These are phyloP conservation scores for Agriotes lineatus DNA, from an alignment of 2,888 invertebrate species.

Conservation along the genomic window DNA sequence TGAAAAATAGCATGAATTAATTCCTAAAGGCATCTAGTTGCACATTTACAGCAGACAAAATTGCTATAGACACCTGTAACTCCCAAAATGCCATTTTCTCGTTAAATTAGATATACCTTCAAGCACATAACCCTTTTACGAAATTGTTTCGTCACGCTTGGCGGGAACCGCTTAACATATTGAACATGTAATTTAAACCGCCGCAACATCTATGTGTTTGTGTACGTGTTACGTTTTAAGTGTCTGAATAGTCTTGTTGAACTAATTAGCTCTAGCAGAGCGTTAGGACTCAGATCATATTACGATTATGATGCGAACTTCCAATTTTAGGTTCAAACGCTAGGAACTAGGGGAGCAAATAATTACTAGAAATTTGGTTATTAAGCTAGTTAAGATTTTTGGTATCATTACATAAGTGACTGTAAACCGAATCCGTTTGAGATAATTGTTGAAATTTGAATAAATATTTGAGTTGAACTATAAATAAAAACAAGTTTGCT, in stretches of 20 bases:
- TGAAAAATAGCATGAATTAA: too few species aligned
- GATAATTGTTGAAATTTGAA: too few species aligned
- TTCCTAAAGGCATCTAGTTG: too few species aligned
- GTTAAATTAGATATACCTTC: slow-evolving; percentile 32
- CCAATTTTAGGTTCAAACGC: too few species aligned
- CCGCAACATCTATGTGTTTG: neutral
- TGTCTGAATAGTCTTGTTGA: slow-evolving; percentile 8
- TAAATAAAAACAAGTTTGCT: too few species aligned
- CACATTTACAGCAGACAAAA: slow-evolving; percentile 20
- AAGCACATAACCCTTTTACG: slow-evolving; percentile 17
- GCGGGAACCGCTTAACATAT: slow-evolving; percentile 20
- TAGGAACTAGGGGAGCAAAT: too few species aligned
- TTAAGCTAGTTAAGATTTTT: too few species aligned
- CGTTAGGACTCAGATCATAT: neutral
- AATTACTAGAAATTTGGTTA: too few species aligned
- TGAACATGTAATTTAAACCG: slow-evolving; percentile 28
- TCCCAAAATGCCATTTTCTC: slow-evolving; percentile 35
- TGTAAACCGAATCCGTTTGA: too few species aligned
- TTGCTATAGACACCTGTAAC: slow-evolving; percentile 16
- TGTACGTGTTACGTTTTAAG: slow-evolving; percentile 7
- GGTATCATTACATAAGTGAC: too few species aligned
- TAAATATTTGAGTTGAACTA: too few species aligned
- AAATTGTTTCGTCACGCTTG: slow-evolving; percentile 10
- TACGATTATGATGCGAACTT: too few species aligned
- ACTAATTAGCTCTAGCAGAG: slow-evolving; percentile 4